Evolutionary conservation across 2,888 invertebrate genomes (phyloP).

Genomic region (Archips crataeganus): DNA sequence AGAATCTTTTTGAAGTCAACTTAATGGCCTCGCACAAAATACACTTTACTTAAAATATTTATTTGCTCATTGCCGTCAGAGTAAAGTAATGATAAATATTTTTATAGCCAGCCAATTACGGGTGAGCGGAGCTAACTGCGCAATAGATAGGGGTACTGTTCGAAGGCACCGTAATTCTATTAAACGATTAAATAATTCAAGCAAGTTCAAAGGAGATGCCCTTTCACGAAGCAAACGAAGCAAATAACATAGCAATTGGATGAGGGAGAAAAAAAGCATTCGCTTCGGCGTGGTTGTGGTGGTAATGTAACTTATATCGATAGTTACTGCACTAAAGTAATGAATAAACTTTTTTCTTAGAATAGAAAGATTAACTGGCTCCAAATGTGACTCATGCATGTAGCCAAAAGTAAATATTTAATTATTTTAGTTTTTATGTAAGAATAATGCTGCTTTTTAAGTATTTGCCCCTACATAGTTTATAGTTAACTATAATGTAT

Average conservation of each 20-base stretch:
- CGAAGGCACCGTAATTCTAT: slow-evolving; percentile 78
- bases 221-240: slow-evolving; percentile 79
- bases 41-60: neutral
- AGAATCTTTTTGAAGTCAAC: neutral
- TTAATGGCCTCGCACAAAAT: neutral
- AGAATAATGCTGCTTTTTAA: too few species aligned
- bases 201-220: slow-evolving; percentile 82
- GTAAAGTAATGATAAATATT: slow-evolving; percentile 68
- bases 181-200: slow-evolving; percentile 84
- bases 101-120: slow-evolving; percentile 75
- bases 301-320: slow-evolving; percentile 49
- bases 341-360: too few species aligned
- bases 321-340: slow-evolving; percentile 27
- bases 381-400: too few species aligned
- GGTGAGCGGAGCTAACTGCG: slow-evolving; percentile 58
- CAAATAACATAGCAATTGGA: slow-evolving; percentile 73
- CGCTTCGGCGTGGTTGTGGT: slow-evolving; percentile 57
- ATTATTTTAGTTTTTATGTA: too few species aligned
- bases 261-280: slow-evolving; percentile 67
- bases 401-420: too few species aligned
- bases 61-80: slow-evolving; percentile 55
- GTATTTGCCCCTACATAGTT: too few species aligned
- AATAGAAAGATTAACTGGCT: too few species aligned
- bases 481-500: too few species aligned
- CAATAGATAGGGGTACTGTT: slow-evolving; percentile 73